A percentile compares a stretch with the other conserved stretches of the same genome.
phyloP scores from a whole-genome alignment of 2,797 vertebrate species.

The Protonibea diacanthus region DNA sequence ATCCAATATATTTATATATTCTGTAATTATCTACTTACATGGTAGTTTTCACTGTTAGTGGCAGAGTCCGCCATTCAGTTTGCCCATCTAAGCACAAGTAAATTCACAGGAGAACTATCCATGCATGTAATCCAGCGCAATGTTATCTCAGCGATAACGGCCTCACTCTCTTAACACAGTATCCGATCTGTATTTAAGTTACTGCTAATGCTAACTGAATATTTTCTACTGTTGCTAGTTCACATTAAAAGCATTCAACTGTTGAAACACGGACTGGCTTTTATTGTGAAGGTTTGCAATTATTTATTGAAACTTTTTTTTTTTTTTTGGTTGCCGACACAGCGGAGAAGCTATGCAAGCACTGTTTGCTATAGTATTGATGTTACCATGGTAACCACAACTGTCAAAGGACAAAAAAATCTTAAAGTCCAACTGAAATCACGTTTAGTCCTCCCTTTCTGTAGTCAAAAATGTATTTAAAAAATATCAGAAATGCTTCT shows the following conservation, averaged over 20 bases:
- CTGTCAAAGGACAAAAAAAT: constrained; percentile 2
- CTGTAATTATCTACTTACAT: constrained; percentile 2
- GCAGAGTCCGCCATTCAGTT: neutral
- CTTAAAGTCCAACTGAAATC: constrained; percentile 8
- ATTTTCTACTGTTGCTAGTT: constrained; percentile 20
- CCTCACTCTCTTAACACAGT: neutral
- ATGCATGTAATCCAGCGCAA: constrained; percentile 14
- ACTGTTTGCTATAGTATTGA: neutral
- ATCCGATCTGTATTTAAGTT: constrained; percentile 21
- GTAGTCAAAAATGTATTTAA: neutral
- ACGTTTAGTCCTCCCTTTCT: neutral
- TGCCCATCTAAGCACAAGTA: constrained; percentile 10
- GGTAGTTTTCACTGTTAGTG: neutral
- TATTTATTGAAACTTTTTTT: neutral
- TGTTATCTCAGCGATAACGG: neutral
- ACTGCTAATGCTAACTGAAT: constrained; percentile 10
- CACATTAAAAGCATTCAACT: constrained; percentile 37
- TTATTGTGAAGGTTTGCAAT: constrained; percentile 1
- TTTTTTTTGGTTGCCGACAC: neutral
- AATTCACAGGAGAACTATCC: constrained; percentile 9
- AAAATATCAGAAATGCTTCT: neutral
- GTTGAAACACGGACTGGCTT: constrained; percentile 14
- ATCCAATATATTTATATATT: constrained; percentile 8
- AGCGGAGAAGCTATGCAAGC: neutral
- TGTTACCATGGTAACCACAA: constrained; percentile 1